Percentiles rank a stretch among this genome's conserved stretches.
Evolutionary conservation across 2,113 vertebrate species (phyloP).

Genomic region (Crotalus horridus): DNA sequence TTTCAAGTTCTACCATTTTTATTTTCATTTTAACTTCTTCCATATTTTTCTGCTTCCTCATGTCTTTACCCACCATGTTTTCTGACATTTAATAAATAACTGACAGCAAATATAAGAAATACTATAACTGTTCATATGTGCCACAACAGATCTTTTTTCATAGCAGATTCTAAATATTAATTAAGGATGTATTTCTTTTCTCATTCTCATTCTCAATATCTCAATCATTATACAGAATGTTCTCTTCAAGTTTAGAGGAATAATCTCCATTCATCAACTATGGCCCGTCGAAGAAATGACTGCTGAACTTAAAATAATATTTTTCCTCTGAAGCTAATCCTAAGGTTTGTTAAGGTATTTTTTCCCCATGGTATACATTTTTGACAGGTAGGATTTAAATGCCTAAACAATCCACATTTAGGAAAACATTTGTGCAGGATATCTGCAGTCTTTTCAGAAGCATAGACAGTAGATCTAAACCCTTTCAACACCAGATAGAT

Average conservation of each 20-base stretch:
- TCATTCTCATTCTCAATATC: not conserved
- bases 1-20: not conserved
- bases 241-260: not conserved
- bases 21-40: not conserved
- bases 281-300: not conserved
- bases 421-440: not conserved
- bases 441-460: slow-evolving; percentile 6
- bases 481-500: not conserved
- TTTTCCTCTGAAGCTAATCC: not conserved
- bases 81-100: not conserved
- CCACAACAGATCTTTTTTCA: not conserved
- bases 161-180: not conserved
- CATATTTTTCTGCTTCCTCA: not conserved
- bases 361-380: not conserved
- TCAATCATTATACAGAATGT: not conserved
- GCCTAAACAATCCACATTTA: not conserved
- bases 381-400: not conserved
- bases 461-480: not conserved
- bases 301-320: not conserved
- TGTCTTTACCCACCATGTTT: not conserved
- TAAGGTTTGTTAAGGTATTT: not conserved
- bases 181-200: not conserved
- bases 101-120: not conserved
- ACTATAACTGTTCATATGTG: not conserved
- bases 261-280: not conserved